A percentile compares a stretch with the other conserved stretches of the same genome.
These are phyloP conservation scores for Brotula barbata DNA, from an alignment of 2,797 vertebrate species.

Conservation along the genomic window DNA sequence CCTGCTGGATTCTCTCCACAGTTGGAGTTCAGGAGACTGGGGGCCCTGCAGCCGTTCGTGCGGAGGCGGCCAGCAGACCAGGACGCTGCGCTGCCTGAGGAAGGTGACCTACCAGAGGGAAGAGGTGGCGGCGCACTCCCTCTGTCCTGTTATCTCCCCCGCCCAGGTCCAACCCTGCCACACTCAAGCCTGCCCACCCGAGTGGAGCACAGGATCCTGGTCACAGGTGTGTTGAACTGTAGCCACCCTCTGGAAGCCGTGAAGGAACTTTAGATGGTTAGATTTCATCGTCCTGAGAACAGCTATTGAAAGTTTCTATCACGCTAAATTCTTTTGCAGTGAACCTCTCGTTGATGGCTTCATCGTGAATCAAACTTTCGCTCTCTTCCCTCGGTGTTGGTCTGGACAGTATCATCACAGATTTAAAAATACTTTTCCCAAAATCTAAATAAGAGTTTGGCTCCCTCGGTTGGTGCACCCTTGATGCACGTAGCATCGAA, in stretches of 20 bases:
- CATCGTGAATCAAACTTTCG: too few relatives aligned
- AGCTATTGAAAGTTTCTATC: too few relatives aligned
- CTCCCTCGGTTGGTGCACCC: too few relatives aligned
- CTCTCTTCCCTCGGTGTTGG: too few relatives aligned
- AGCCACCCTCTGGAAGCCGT: neutral
- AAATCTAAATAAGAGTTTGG: too few relatives aligned
- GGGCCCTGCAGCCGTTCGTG: slow-evolving; percentile 86
- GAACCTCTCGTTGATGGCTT: too few relatives aligned
- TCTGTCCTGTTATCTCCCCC: slow-evolving; percentile 88
- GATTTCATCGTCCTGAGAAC: too few relatives aligned
- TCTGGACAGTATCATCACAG: too few relatives aligned
- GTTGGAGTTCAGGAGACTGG: slow-evolving; percentile 90
- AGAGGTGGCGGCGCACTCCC: slow-evolving; percentile 82
- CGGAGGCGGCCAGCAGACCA: slow-evolving; percentile 88
- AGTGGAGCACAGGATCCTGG: slow-evolving; percentile 89
- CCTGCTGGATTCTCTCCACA: slow-evolving; percentile 49
- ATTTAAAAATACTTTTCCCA: too few relatives aligned
- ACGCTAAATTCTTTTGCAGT: too few relatives aligned
- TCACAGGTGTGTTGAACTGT: slow-evolving; percentile 82
- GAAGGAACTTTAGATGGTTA: too few relatives aligned
- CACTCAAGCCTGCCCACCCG: slow-evolving; percentile 85
- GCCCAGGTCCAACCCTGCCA: slow-evolving; percentile 87
- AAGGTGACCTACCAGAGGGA: slow-evolving; percentile 88
- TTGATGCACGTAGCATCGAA: too few relatives aligned
- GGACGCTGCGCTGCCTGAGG: slow-evolving; percentile 86